A percentile compares a stretch with the other conserved stretches of the same genome.
These are phyloP conservation scores for Melanotaenia trifasciata DNA, from an alignment of 2,797 vertebrate species.

Conservation along the genomic window DNA sequence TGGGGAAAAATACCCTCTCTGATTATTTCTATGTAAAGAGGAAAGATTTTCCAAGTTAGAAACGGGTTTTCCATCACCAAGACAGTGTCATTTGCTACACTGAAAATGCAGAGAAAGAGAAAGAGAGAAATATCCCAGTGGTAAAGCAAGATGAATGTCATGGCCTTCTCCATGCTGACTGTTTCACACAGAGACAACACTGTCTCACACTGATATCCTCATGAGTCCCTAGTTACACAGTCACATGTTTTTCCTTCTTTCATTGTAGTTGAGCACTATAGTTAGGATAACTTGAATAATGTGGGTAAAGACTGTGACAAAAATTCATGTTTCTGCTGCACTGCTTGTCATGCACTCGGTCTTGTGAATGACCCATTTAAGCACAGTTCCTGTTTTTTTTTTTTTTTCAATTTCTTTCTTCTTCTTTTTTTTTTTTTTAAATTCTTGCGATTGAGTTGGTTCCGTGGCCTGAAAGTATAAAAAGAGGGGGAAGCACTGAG, in stretches of 20 bases:
- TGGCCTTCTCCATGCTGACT: constrained; percentile 65
- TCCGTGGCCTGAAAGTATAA: constrained; percentile 55
- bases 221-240: constrained; percentile 62
- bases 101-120: constrained; percentile 36
- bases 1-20: not conserved
- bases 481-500: constrained; percentile 28
- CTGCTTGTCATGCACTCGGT: constrained; percentile 68
- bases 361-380: constrained; percentile 75
- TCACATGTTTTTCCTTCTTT: constrained; percentile 68
- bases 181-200: constrained; percentile 67
- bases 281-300: constrained; percentile 62
- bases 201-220: constrained; percentile 66
- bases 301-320: constrained; percentile 51
- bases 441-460: constrained; percentile 36
- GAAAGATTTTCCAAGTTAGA: constrained; percentile 2
- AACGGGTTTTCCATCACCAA: constrained; percentile 10
- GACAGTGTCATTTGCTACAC: constrained; percentile 19
- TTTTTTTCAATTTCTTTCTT: too few species aligned
- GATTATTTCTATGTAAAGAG: not conserved
- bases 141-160: constrained; percentile 67
- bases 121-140: constrained; percentile 34
- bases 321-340: constrained; percentile 53
- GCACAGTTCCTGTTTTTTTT: constrained; percentile 57
- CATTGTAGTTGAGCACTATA: constrained; percentile 51
- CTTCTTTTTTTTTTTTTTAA: not conserved